Evolutionary conservation across 2,113 vertebrate genomes (phyloP), one percentile per base, ranked within the genome.

Genomic region (Cebus imitator): DNA sequence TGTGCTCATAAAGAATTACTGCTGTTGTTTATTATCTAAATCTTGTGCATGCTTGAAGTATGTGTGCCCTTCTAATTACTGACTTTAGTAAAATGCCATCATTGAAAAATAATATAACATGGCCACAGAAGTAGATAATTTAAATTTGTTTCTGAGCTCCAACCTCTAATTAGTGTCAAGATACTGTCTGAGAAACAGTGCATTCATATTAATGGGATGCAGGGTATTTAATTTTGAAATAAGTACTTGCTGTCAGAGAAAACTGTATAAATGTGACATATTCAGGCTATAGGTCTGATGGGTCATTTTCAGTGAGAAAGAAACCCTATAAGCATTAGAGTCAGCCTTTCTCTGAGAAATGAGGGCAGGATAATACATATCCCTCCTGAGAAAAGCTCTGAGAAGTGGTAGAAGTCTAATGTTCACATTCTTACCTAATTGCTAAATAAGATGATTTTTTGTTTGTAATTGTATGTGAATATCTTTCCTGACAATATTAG

Each of bases 121-220:
- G 64, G 13, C 21, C 32, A 87, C 20, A 87, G n/a, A 92, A 40
- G 76, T 30, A 64, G 61, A 84, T 25, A 80, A 94, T 58, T 87
- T 91, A 61, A 82, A 79, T 43, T 95, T 91, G 40, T 35, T 95
- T 92, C 87, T 81, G 81, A 88, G 25, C 27, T 81, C 91, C 40
- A 73, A 32, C 20, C 13, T 52, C 32, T 97, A 82, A 87, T 96
- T 96, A 87, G 21, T 57, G 70, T 40, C 72, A 92, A 93, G 55
- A 85, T 91, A 50, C 2, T 94, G 14, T 83, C 82, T 82, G 48
- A 85, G 81, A 43, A 50, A 85, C 25, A 68, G 13, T 13, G 20
- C 55, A 88, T 95, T 97, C 91, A 40, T 78, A 76, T 87, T 94
- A 97, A 94, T 52, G 45, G 23, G 30, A 84, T 79, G 32, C 35